Evolutionary conservation across 2,888 invertebrate genomes (phyloP).

Genomic region (Ormia ochracea): DNA sequence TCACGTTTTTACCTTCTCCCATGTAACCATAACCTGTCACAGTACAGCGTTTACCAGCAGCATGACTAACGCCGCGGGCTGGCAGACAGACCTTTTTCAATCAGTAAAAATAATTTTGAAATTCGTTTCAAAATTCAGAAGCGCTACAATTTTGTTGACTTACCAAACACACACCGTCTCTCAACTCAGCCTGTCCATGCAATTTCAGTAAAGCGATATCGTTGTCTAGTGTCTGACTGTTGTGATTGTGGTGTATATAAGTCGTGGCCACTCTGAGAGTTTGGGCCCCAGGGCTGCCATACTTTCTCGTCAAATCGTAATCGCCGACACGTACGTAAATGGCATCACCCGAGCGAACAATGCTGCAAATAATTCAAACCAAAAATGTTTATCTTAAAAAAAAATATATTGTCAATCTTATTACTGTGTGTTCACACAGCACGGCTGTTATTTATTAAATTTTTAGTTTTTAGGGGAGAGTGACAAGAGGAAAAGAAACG

Average conservation of each 20-base stretch:
- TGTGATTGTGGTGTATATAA: conserved; percentile 96
- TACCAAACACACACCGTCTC: conserved; percentile 83
- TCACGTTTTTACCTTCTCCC: conserved; percentile 86
- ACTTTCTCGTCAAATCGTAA: conserved; percentile 92
- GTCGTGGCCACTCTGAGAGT: conserved; percentile 93
- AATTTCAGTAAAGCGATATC: conserved; percentile 94
- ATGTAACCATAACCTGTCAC: conserved; percentile 97
- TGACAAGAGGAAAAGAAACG: too few species aligned
- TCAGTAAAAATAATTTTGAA: background rate
- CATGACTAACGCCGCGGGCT: conserved; percentile 90
- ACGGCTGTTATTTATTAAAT: too few species aligned
- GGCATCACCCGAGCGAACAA: conserved; percentile 94
- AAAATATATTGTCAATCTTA: too few species aligned
- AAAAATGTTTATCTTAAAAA: too few species aligned
- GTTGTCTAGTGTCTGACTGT: conserved; percentile 94
- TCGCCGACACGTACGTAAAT: conserved; percentile 95
- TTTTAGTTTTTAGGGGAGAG: too few species aligned
- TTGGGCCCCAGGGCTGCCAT: conserved; percentile 94
- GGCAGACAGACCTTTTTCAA: conserved; percentile 89
- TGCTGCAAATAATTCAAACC: conserved; percentile 78
- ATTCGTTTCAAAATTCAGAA: background rate
- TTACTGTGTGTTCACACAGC: too few species aligned
- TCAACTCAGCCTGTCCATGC: conserved; percentile 90
- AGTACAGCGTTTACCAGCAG: conserved; percentile 93
- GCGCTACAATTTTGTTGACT: conserved; percentile 2